Evolutionary conservation across 2,888 invertebrate genomes (phyloP), one percentile per base, ranked within the genome.

Genomic region (Neoascia interrupta): DNA sequence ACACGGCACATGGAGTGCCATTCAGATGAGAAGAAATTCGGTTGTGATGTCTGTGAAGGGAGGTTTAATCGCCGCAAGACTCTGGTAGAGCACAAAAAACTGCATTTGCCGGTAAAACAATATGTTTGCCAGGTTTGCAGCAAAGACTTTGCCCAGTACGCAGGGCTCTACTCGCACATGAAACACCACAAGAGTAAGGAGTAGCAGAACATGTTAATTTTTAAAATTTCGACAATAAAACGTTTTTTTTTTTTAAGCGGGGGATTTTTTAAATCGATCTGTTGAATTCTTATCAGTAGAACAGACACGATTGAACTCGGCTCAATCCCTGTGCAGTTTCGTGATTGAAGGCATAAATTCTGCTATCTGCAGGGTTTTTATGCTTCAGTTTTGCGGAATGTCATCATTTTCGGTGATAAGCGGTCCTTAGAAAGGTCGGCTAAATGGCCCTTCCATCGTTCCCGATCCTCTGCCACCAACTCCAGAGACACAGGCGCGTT

Each of bases 91-190:
- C 87, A 87, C 23, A 82, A 86, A 11, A 85, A 86, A 73, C 73
- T 87, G 56, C 87, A 87, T 79, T 82, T 82, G 2, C 85, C 82
- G 16, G 85, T 83, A 28, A 87, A 87, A 69, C 85, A 86, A 2
- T 87, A 85, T 64, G 56, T 80, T 6, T 87, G 87, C 54, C 36
- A 82, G 5, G 60, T 79, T 15, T 87, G 87, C 28, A 76, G 81
- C 2, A 82, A 83, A 43, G 80, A 83, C 1, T 87, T 87, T 49
- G 85, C 87, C 2, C 87, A 87, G 37, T 86, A 87, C 11, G 86
- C 87, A 0, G 87, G 87, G 0, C 81, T 87, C 21, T 87, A 87
- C 51, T 86, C 87, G 54, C 87, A 87, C 11, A 76, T 76, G 76
- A 36, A 64, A 15, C 47, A 66, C 39, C 76, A 76, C 18, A 76